phyloP scores from a whole-genome alignment of 2,797 vertebrate genomes.

The Sebastes baramenuke region DNA sequence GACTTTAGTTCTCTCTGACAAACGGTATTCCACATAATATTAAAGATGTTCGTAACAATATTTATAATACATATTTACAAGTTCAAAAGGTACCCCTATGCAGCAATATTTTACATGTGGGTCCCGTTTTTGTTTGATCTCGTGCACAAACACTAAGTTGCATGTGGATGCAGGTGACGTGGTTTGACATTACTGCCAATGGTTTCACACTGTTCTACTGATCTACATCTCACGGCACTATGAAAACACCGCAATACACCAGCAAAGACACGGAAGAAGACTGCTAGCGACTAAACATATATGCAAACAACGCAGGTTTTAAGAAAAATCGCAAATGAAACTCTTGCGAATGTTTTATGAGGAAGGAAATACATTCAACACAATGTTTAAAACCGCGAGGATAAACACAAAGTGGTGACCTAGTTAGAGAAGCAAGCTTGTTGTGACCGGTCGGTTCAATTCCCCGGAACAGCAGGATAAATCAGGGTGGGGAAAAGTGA shows the following conservation, averaged over 20 bases:
- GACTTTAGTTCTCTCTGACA: background rate
- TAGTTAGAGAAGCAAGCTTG: background rate
- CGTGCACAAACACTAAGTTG: background rate
- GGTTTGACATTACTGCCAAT: background rate
- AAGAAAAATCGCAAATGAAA: too few species aligned
- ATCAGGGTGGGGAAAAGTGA: too few species aligned
- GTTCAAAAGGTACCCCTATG: background rate
- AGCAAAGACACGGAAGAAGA: too few species aligned
- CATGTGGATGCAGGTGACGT: background rate
- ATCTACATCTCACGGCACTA: background rate
- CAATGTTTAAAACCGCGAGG: background rate
- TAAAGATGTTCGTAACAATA: background rate
- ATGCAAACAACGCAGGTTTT: too few species aligned
- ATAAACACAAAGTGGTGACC: background rate
- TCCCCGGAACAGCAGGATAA: background rate
- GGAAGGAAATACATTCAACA: background rate
- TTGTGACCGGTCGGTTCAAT: background rate
- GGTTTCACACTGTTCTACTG: too few species aligned
- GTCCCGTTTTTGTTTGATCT: too few species aligned
- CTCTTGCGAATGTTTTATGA: background rate
- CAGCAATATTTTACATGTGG: too few species aligned
- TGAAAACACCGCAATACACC: background rate
- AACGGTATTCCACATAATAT: background rate
- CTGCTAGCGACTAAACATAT: too few species aligned
- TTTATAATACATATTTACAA: background rate